These are phyloP conservation scores for Eubucco bourcierii DNA, from an alignment of 2,113 vertebrate species.

Conservation along the genomic window DNA sequence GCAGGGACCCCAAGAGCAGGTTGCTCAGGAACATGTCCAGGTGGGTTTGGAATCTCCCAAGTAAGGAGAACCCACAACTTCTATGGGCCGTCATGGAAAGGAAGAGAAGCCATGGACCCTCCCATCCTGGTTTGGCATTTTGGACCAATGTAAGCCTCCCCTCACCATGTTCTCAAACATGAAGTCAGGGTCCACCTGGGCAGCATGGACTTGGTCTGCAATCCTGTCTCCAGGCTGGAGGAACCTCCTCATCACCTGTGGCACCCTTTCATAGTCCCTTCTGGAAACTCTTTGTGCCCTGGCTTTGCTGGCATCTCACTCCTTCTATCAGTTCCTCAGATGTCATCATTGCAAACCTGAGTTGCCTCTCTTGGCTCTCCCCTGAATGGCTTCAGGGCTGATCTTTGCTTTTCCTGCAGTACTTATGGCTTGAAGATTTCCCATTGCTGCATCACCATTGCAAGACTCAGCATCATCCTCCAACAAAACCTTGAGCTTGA, in stretches of 20 bases:
- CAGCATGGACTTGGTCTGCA: accelerated
- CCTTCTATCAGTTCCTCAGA: background rate
- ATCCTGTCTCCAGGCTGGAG: background rate
- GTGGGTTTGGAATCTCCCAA: too few relatives aligned
- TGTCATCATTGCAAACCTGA: background rate
- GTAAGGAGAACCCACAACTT: too few relatives aligned
- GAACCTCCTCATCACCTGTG: background rate
- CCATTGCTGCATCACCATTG: too few relatives aligned
- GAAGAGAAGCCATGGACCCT: background rate
- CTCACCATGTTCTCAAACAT: background rate
- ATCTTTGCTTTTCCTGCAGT: background rate
- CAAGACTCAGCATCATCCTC: background rate
- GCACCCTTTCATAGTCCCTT: background rate
- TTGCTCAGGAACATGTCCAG: too few relatives aligned
- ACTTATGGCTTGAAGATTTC: background rate
- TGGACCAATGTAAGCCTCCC: accelerated
- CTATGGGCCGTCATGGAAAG: background rate
- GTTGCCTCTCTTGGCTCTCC: background rate
- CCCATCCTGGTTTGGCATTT: background rate
- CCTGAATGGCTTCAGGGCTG: background rate
- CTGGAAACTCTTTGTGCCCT: background rate
- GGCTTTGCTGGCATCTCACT: background rate
- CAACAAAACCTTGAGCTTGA: background rate
- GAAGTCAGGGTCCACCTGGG: background rate
- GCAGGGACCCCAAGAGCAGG: too few relatives aligned